Evolutionary conservation across 2,113 vertebrate genomes (phyloP).

Genomic region (Solea senegalensis): DNA sequence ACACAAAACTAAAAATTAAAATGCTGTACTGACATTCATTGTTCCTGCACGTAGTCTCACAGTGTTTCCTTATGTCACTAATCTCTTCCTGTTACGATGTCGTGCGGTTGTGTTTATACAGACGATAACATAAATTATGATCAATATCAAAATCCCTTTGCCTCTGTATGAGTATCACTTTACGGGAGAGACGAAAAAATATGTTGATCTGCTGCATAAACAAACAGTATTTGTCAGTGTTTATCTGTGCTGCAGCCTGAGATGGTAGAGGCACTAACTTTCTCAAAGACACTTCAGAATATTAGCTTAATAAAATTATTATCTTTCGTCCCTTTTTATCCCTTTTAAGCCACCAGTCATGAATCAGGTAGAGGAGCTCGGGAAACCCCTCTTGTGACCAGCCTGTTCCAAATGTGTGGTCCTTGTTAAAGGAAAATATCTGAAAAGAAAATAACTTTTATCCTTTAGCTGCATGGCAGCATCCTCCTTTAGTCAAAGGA

Average conservation of each 20-base stretch:
- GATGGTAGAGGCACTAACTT: slow-evolving; percentile 8
- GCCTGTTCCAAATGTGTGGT: too few relatives aligned
- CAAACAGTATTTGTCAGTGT: slow-evolving; percentile 22
- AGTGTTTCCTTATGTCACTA: neutral
- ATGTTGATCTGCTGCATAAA: slow-evolving; percentile 18
- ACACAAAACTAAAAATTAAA: too few relatives aligned
- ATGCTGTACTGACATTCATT: neutral
- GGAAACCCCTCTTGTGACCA: too few relatives aligned
- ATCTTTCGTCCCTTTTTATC: too few relatives aligned
- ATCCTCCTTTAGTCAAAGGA: neutral
- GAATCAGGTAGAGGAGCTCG: too few relatives aligned
- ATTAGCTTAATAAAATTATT: slow-evolving; percentile 7
- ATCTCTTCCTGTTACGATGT: neutral
- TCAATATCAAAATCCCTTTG: slow-evolving; percentile 16
- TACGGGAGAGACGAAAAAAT: slow-evolving; percentile 7
- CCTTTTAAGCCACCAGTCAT: too few relatives aligned
- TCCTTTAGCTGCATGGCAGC: slow-evolving; percentile 12
- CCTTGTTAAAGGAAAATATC: too few relatives aligned
- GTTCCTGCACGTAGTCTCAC: neutral
- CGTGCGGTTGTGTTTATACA: neutral
- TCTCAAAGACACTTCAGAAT: slow-evolving; percentile 43
- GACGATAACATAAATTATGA: slow-evolving; percentile 23
- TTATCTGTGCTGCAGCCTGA: slow-evolving; percentile 13
- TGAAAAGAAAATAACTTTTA: too few relatives aligned
- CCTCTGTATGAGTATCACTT: slow-evolving; percentile 16